A percentile compares a stretch with the other conserved stretches of the same genome.
Evolutionary conservation across 2,113 vertebrate genomes (phyloP).

Genomic region (Grammomys dolichurus): DNA sequence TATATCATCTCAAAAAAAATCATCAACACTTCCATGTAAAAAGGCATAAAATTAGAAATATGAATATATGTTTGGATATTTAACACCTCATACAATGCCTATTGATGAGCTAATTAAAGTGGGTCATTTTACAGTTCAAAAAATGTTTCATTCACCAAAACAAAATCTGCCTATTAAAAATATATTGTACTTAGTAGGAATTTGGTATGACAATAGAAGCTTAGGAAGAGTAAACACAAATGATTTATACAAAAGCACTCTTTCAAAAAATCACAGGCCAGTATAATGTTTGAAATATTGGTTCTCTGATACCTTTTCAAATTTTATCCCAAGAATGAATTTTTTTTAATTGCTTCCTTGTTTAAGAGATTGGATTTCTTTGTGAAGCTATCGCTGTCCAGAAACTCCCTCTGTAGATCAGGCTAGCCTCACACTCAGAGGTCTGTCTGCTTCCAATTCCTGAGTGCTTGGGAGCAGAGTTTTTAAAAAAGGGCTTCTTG

Average conservation of each 20-base stretch:
- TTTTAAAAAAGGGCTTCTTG: not conserved
- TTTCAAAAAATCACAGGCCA: not conserved
- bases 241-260: conserved; percentile 6
- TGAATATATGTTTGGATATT: not conserved
- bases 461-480: too few relatives aligned
- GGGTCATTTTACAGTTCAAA: not conserved
- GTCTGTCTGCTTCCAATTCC: not conserved
- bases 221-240: not conserved
- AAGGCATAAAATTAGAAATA: not conserved
- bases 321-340: not conserved
- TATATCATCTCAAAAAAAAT: not conserved
- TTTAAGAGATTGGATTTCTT: too few relatives aligned
- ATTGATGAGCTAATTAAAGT: not conserved
- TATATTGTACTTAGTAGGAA: not conserved
- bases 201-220: conserved; percentile 4
- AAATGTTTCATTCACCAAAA: not conserved
- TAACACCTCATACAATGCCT: not conserved
- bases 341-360: not conserved
- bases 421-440: not conserved
- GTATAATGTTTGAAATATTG: not conserved
- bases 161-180: conserved; percentile 18
- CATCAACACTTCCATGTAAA: not conserved
- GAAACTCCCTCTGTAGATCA: not conserved
- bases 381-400: not conserved
- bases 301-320: not conserved